Percentiles rank a stretch among this genome's conserved stretches.
phyloP scores from a whole-genome alignment of 2,113 vertebrate species.

The Zapornia atra region DNA sequence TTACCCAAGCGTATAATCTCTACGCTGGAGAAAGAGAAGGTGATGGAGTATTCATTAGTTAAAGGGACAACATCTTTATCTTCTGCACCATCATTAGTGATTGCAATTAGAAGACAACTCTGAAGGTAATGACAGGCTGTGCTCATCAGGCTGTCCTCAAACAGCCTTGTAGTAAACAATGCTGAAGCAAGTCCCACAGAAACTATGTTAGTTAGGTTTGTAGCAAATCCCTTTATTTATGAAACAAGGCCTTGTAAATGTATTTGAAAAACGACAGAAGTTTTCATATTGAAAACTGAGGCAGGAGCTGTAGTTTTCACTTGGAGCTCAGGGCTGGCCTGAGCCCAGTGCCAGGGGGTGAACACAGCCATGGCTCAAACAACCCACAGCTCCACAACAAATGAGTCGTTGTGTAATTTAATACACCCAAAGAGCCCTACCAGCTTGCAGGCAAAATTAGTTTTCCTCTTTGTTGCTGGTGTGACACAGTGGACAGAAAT shows the following conservation, averaged over 20 bases:
- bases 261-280: background rate
- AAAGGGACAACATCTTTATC: background rate
- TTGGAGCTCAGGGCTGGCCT: background rate
- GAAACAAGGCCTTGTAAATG: background rate
- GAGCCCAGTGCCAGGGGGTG: accelerated
- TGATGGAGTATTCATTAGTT: background rate
- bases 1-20: constrained; percentile 95
- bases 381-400: background rate
- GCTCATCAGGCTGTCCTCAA: background rate
- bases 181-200: background rate
- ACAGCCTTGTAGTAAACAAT: background rate
- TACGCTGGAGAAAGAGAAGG: constrained; percentile 77
- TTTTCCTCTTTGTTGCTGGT: background rate
- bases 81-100: background rate
- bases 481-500: background rate
- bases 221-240: background rate
- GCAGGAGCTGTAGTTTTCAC: background rate
- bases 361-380: background rate
- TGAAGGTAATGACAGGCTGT: background rate
- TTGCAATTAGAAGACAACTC: background rate
- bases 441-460: accelerated
- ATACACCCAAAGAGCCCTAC: background rate
- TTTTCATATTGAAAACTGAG: background rate
- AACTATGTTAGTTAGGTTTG: background rate
- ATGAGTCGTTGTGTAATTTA: background rate